These are phyloP conservation scores for Cyprinodon variegatus DNA, from an alignment of 2,113 vertebrate species.

Conservation along the genomic window DNA sequence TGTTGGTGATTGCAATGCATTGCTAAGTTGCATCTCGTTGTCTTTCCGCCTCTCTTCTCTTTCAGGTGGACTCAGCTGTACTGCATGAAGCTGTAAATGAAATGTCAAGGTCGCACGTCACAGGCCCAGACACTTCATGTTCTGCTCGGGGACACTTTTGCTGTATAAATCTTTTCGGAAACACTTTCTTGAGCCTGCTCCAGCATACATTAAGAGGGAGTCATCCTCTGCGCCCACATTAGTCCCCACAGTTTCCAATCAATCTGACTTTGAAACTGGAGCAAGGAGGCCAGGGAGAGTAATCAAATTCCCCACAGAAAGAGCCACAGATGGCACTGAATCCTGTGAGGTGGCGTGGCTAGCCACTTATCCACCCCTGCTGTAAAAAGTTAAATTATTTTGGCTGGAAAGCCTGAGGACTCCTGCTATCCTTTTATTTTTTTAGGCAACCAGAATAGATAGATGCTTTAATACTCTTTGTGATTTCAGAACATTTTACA, in stretches of 20 bases:
- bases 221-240: constrained; percentile 23
- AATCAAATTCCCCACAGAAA: constrained; percentile 51
- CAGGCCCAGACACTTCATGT: constrained; percentile 13
- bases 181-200: constrained; percentile 39
- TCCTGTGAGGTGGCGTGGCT: constrained; percentile 3
- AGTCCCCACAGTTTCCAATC: constrained; percentile 37
- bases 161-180: constrained; percentile 32
- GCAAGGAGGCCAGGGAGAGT: constrained; percentile 36
- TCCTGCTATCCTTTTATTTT: constrained; percentile 18
- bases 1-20: not conserved
- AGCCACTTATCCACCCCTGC: constrained; percentile 36
- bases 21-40: not conserved
- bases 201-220: constrained; percentile 41
- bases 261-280: constrained; percentile 53
- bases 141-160: constrained; percentile 21
- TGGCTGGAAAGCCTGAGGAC: constrained; percentile 20
- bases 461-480: constrained; percentile 32
- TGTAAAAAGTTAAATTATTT: constrained; percentile 44
- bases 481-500: constrained; percentile 19
- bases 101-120: constrained; percentile 37
- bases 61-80: constrained; percentile 24
- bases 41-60: not conserved
- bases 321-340: constrained; percentile 6
- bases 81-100: constrained; percentile 9
- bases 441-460: constrained; percentile 33